Base-by-base conservation (phyloP, 37 sponge, comb jelly and placozoan species). In the Diacarnus erythraeanus region DNA sequence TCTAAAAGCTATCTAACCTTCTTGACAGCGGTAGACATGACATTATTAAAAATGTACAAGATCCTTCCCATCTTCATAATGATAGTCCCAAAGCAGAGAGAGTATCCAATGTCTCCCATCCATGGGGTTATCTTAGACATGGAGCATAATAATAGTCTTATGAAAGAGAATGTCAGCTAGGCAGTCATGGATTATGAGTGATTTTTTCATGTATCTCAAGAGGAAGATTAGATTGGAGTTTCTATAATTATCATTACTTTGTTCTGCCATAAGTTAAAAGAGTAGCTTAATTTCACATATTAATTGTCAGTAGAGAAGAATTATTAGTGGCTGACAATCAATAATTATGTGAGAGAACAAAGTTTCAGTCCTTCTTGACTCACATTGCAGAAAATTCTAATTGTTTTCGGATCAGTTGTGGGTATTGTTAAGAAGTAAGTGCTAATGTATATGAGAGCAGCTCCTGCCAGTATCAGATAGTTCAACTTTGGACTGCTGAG, bases 391-490 rank as follows among this genome's bases (percentile, higher is more conserved):
- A 47, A 47, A 15, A 47, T 15, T 6, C 6, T 12, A 47, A 47
- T 15, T 47, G 51, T 47, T 29, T 4, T 57, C 3, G 22, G 23
- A 35, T 77, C 36, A 1, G 41, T 57, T 25, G 63, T 34, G 3
- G 78, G 85, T 15, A 77, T 8, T 22, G 58, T 42, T 5, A 69
- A 42, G 17, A 84, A 38, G 41, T 42, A 37, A 42, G 71, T 54
- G 27, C 36, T 30, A n/a, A 77, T 3, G 34, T 84, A 84, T 47
- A 84, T 40, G 22, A 84, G 69, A 33, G 69, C 40, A 22, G 78
- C 78, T 71, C 85, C 85, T 21, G 57, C 56, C 58, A 69, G 38
- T 8, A 84, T 84, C 47, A 84, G 38, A 58, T 71, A 71, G 64
- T 77, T 84, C 38, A 80, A 57, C 29, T 80, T 80, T 41, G 71